Conservation (phyloP, 2,113 vertebrate genomes). For the Trematocara nigrifrons region DNA sequence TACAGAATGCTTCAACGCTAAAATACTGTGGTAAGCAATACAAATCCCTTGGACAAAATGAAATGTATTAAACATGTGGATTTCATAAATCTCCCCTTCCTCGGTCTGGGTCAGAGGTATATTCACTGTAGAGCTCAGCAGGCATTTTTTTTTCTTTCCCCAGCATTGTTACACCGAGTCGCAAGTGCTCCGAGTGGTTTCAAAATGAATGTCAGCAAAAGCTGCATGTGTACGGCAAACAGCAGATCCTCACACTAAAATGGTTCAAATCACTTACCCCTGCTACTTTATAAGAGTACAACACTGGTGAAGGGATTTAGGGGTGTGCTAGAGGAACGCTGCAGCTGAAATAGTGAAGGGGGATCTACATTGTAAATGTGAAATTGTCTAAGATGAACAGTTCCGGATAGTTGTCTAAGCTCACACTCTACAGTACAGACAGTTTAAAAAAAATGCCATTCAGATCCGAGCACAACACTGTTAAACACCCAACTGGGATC, state of each 20-base stretch:
- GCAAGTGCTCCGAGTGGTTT: slow-evolving; percentile 55
- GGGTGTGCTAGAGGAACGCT: slow-evolving; percentile 32
- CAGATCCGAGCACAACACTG: slow-evolving; percentile 15
- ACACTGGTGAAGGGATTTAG: slow-evolving; percentile 39
- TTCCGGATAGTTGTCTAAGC: neutral
- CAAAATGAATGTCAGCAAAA: slow-evolving; percentile 72
- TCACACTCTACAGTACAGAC: neutral
- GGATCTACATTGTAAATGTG: slow-evolving; percentile 4
- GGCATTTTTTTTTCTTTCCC: slow-evolving; percentile 40
- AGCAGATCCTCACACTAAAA: slow-evolving; percentile 59
- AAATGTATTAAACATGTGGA: slow-evolving; percentile 82
- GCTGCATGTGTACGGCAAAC: slow-evolving; percentile 49
- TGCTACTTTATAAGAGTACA: slow-evolving; percentile 51
- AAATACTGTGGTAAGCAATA: slow-evolving; percentile 71
- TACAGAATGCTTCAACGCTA: slow-evolving; percentile 59
- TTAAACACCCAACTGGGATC: slow-evolving; percentile 67
- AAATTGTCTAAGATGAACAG: slow-evolving; percentile 6
- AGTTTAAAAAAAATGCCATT: slow-evolving; percentile 9
- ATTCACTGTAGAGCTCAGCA: slow-evolving; percentile 64
- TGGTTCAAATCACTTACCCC: slow-evolving; percentile 61
- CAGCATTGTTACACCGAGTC: slow-evolving; percentile 55
- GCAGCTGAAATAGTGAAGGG: neutral
- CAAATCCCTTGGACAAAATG: slow-evolving; percentile 77
- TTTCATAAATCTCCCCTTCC: slow-evolving; percentile 74
- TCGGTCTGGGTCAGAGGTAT: slow-evolving; percentile 67